Percentiles rank a stretch among this genome's conserved stretches.
These are phyloP conservation scores for Jacana jacana DNA, from an alignment of 2,113 vertebrate species.

Conservation along the genomic window DNA sequence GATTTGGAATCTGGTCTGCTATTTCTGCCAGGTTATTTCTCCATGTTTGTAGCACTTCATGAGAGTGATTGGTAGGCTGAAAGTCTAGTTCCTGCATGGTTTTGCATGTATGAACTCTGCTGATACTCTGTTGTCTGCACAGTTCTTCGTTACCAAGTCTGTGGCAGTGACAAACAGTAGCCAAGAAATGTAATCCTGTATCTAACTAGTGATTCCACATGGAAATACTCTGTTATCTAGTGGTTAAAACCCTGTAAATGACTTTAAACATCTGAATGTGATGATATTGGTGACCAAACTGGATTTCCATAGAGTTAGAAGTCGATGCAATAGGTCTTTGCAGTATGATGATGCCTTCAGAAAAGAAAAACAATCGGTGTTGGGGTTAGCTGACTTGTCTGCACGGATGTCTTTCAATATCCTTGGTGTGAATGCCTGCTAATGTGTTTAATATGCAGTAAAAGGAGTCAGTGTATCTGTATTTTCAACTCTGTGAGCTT, in stretches of 20 bases:
- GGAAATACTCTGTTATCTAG: not conserved
- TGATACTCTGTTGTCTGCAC: not conserved
- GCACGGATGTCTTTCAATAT: not conserved
- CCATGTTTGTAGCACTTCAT: not conserved
- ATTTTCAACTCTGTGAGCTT: not conserved
- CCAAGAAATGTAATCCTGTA: not conserved
- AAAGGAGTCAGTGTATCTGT: not conserved
- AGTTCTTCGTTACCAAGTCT: not conserved
- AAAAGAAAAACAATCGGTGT: not conserved
- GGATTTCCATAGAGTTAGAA: not conserved
- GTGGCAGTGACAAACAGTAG: not conserved
- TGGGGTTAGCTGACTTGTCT: not conserved
- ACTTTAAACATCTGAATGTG: not conserved
- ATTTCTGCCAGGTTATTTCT: not conserved
- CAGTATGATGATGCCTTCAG: not conserved
- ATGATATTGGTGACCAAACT: not conserved
- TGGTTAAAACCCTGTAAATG: not conserved
- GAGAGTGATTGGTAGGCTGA: not conserved
- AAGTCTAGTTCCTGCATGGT: not conserved
- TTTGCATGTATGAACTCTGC: not conserved
- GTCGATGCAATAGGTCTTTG: not conserved
- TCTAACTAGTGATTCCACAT: not conserved
- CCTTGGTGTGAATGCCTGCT: not conserved
- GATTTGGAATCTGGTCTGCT: not conserved
- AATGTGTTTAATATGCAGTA: not conserved